A percentile compares a stretch with the other conserved stretches of the same genome.
phyloP scores from a whole-genome alignment of 2,113 vertebrate genomes.

The Eurypyga helias region DNA sequence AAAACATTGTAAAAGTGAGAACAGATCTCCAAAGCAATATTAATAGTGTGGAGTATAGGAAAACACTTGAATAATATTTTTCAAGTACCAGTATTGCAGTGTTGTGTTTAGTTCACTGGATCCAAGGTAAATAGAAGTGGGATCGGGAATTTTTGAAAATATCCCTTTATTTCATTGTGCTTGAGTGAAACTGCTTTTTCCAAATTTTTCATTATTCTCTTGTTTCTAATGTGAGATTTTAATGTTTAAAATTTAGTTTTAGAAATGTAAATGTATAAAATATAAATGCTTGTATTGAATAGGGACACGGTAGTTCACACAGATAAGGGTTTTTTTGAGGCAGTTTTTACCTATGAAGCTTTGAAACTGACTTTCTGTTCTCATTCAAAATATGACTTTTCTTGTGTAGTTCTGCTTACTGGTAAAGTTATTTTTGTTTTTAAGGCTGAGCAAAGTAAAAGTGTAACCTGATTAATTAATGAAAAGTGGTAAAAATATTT shows the following conservation, averaged over 20 bases:
- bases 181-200: neutral
- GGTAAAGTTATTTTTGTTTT: neutral
- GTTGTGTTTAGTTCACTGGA: neutral
- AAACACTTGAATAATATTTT: neutral
- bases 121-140: neutral
- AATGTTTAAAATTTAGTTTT: neutral
- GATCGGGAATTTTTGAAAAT: neutral
- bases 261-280: neutral
- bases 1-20: neutral
- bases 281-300: neutral
- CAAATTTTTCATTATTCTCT: neutral
- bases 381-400: neutral
- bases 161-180: neutral
- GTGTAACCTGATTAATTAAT: neutral
- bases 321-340: neutral
- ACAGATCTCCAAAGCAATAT: neutral
- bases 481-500: neutral
- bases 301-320: neutral
- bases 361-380: neutral
- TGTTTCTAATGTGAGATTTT: neutral
- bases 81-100: neutral
- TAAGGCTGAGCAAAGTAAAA: neutral
- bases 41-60: neutral
- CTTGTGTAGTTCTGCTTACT: neutral
- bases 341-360: neutral